phyloP scores from a whole-genome alignment of 1,140 invertebrate genomes.

The Eueides isabella region DNA sequence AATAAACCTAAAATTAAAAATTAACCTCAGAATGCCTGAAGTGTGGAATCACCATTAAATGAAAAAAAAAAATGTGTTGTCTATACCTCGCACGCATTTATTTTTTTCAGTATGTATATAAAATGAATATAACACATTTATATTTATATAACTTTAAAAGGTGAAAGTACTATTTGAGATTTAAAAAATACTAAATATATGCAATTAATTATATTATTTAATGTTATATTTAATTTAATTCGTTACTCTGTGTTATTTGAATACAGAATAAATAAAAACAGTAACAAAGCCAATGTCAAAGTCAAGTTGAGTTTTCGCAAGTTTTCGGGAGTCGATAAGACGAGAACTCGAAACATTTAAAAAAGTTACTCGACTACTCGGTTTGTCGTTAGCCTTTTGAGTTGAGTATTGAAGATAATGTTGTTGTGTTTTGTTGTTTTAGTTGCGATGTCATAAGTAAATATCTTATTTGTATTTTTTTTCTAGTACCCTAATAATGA shows the following conservation, averaged over 20 bases:
- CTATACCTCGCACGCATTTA: too few relatives aligned
- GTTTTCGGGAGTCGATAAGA: not conserved
- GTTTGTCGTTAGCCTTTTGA: not conserved
- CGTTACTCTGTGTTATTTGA: not conserved
- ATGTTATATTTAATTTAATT: not conserved
- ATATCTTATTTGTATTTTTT: not conserved
- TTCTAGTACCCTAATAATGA: not conserved
- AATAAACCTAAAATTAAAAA: too few relatives aligned
- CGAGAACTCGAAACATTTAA: not conserved
- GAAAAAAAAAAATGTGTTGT: too few relatives aligned
- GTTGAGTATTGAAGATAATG: not conserved
- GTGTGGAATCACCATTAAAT: too few relatives aligned
- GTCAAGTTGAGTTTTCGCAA: not conserved
- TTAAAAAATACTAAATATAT: not conserved
- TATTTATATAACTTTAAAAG: too few relatives aligned
- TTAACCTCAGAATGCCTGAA: too few relatives aligned
- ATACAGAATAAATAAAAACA: not conserved
- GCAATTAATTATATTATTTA: not conserved
- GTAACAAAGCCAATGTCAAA: not conserved
- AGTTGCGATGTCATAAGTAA: not conserved
- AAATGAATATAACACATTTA: too few relatives aligned
- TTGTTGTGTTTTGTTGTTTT: conserved; percentile 3
- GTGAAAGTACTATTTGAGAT: too few relatives aligned
- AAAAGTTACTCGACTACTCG: not conserved
- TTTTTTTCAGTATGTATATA: too few relatives aligned